Conservation (phyloP, 1,140 invertebrate species). For the Lucilia sericata region DNA sequence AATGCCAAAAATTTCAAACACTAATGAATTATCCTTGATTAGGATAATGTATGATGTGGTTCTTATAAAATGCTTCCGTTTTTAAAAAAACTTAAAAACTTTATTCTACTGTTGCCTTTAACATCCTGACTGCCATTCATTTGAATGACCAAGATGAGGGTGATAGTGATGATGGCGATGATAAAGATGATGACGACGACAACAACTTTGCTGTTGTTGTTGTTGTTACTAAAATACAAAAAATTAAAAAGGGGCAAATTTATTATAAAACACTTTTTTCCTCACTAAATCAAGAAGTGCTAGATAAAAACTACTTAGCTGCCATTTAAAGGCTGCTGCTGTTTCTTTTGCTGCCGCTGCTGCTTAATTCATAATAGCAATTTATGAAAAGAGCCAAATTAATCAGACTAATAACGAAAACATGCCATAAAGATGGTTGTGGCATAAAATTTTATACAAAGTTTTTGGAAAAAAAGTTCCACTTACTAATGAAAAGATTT, state of each 20-base stretch:
- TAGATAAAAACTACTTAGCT: background rate
- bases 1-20: constrained; percentile 65
- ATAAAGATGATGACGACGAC: constrained; percentile 21
- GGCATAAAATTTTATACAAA: constrained; percentile 45
- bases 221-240: background rate
- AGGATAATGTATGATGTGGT: constrained; percentile 68
- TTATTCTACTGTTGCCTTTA: background rate
- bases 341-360: constrained; percentile 9
- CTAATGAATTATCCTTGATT: constrained; percentile 69
- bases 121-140: background rate
- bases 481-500: constrained; percentile 67
- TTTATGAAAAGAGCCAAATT: constrained; percentile 69
- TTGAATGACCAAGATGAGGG: constrained; percentile 30
- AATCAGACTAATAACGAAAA: constrained; percentile 69
- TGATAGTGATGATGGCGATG: constrained; percentile 31
- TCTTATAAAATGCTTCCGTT: constrained; percentile 47
- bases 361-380: constrained; percentile 60
- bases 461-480: constrained; percentile 64
- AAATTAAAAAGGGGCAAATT: constrained; percentile 46
- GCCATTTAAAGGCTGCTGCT: constrained; percentile 4
- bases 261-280: constrained; percentile 33
- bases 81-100: constrained; percentile 31
- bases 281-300: background rate
- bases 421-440: constrained; percentile 49
- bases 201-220: too few relatives aligned